A percentile compares a stretch with the other conserved stretches of the same genome.
These are phyloP conservation scores for Streblospio benedicti DNA, from an alignment of 1,140 invertebrate species.

Conservation along the genomic window DNA sequence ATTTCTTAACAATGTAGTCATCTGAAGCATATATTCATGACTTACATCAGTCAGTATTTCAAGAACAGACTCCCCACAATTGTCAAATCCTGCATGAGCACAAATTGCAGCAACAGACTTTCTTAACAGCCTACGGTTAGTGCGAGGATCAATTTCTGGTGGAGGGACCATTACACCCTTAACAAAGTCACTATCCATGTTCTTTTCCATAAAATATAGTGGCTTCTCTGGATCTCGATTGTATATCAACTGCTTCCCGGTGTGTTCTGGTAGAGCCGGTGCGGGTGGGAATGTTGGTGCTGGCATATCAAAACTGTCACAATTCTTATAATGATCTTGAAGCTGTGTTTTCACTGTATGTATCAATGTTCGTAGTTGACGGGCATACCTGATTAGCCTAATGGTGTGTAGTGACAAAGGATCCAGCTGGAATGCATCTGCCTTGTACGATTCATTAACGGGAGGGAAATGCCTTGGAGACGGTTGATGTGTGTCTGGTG, in stretches of 20 bases:
- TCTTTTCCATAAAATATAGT: too few relatives aligned
- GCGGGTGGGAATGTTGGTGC: too few relatives aligned
- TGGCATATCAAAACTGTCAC: too few relatives aligned
- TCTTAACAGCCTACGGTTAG: not conserved
- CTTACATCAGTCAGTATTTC: slow-evolving; percentile 52
- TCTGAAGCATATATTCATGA: slow-evolving; percentile 51
- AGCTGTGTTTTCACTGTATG: not conserved
- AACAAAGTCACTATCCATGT: too few relatives aligned
- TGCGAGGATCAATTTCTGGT: not conserved
- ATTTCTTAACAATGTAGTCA: slow-evolving; percentile 50
- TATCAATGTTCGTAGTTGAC: not conserved
- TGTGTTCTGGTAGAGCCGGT: too few relatives aligned
- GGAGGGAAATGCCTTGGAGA: too few relatives aligned
- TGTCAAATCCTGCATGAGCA: slow-evolving; percentile 1
- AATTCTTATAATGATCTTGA: too few relatives aligned
- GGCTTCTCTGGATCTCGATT: too few relatives aligned
- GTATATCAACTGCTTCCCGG: too few relatives aligned
- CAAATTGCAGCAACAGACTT: slow-evolving; percentile 1
- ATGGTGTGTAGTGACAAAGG: not conserved
- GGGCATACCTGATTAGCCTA: not conserved
- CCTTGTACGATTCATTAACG: too few relatives aligned
- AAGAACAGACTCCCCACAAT: slow-evolving; percentile 49
- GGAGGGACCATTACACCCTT: too few relatives aligned
- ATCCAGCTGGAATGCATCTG: not conserved
- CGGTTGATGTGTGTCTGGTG: too few relatives aligned